phyloP scores from a whole-genome alignment of 2,888 invertebrate species.

The Hypselothyrea guttata region DNA sequence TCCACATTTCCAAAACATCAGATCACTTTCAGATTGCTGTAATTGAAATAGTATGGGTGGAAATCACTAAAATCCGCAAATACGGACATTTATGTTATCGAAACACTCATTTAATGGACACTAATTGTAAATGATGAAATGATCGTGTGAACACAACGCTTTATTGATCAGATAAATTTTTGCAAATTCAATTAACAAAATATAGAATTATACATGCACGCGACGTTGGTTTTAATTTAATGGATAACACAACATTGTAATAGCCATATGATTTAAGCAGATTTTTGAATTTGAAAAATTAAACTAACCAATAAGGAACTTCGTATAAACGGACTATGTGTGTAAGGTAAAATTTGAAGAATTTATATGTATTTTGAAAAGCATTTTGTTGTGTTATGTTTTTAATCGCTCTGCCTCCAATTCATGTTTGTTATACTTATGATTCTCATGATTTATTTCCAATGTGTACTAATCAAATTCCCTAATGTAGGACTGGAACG shows the following conservation, averaged over 20 bases:
- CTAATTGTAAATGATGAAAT: constrained; percentile 4
- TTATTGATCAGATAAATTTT: constrained; percentile 34
- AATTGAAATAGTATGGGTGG: no score
- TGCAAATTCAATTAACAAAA: constrained; percentile 41
- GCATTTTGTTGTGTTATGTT: constrained; percentile 38
- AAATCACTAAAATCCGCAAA: constrained; percentile 17
- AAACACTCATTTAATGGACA: background rate
- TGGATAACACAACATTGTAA: background rate
- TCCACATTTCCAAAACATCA: no score
- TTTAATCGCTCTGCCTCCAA: constrained; percentile 34
- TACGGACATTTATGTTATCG: background rate
- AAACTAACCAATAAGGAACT: constrained; percentile 43
- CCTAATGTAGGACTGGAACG: constrained; percentile 52
- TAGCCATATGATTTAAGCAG: constrained; percentile 21
- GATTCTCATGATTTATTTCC: background rate
- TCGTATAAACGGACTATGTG: constrained; percentile 55
- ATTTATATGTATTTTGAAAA: constrained; percentile 41
- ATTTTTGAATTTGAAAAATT: constrained; percentile 45
- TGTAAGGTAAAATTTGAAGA: constrained; percentile 54
- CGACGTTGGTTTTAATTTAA: constrained; percentile 1
- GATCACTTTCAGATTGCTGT: no score
- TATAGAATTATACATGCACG: constrained; percentile 1
- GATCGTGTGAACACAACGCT: constrained; percentile 39
- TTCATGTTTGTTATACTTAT: constrained; percentile 36
- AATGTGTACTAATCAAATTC: constrained; percentile 43